Percentiles rank a stretch among this genome's conserved stretches.
These are phyloP conservation scores for Apis florea DNA, from an alignment of 1,140 invertebrate genomes.

Conservation along the genomic window DNA sequence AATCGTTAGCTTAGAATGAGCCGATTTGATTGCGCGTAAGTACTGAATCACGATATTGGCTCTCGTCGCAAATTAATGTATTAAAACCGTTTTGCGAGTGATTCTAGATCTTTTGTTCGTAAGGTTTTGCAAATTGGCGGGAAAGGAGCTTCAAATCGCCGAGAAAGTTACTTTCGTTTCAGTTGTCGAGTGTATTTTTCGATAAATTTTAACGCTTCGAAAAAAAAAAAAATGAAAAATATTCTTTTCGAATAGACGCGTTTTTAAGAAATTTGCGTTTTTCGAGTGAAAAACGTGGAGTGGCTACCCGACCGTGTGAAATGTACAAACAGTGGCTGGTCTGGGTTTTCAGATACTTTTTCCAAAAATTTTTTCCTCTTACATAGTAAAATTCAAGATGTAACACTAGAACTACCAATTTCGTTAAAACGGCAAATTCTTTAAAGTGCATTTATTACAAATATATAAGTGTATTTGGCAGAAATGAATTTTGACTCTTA, in stretches of 20 bases:
- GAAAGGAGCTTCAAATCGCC: neutral
- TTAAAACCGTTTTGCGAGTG: neutral
- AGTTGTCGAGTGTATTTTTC: neutral
- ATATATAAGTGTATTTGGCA: too few species aligned
- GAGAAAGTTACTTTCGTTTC: neutral
- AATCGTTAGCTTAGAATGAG: constrained; percentile 46
- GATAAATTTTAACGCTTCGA: neutral
- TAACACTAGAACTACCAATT: too few species aligned
- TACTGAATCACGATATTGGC: constrained; percentile 26
- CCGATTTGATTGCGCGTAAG: constrained; percentile 42
- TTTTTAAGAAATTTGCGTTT: neutral
- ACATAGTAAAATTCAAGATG: too few species aligned
- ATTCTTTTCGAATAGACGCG: neutral
- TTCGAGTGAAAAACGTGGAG: too few species aligned
- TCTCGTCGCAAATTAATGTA: neutral
- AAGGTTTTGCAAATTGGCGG: neutral
- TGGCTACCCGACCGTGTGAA: constrained; percentile 23
- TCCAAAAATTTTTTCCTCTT: too few species aligned
- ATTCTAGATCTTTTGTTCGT: neutral
- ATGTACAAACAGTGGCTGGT: neutral
- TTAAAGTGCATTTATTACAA: too few species aligned
- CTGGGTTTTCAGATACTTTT: neutral
- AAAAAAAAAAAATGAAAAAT: neutral
- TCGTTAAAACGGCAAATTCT: too few species aligned
- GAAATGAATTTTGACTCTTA: too few species aligned